Percentiles rank a stretch among this genome's conserved stretches.
phyloP scores from a whole-genome alignment of 2,888 invertebrate species.

The Stramonita haemastoma region DNA sequence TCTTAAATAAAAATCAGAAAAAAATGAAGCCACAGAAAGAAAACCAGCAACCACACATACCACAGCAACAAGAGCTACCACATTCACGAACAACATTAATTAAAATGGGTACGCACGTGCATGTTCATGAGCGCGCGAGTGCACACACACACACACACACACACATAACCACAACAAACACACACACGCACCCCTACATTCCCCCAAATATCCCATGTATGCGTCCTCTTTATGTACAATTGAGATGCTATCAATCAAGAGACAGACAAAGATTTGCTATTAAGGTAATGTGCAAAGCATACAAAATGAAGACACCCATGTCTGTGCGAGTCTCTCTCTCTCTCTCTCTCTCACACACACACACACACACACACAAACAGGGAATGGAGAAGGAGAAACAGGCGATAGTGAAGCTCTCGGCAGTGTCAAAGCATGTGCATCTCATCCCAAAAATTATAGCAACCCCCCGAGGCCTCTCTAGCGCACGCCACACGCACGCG shows the following conservation, averaged over 20 bases:
- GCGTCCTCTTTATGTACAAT: not conserved
- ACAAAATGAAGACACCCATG: not conserved
- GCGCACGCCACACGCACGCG: no score
- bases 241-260: not conserved
- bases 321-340: constrained; percentile 38
- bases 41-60: not conserved
- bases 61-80: not conserved
- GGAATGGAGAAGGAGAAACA: not conserved
- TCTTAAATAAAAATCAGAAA: not conserved
- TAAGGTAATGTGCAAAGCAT: no score
- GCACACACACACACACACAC: not conserved
- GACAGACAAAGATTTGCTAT: no score
- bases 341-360: constrained; percentile 39
- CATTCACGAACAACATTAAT: not conserved
- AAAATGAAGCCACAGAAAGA: not conserved
- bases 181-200: not conserved
- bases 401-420: not conserved
- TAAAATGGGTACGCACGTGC: not conserved
- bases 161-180: not conserved
- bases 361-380: not conserved
- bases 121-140: not conserved
- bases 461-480: no score
- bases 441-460: no score
- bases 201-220: not conserved
- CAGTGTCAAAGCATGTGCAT: not conserved